Evolutionary conservation across 1,140 invertebrate species (phyloP), one percentile per base, ranked within the genome.

Genomic region (Samia ricini): DNA sequence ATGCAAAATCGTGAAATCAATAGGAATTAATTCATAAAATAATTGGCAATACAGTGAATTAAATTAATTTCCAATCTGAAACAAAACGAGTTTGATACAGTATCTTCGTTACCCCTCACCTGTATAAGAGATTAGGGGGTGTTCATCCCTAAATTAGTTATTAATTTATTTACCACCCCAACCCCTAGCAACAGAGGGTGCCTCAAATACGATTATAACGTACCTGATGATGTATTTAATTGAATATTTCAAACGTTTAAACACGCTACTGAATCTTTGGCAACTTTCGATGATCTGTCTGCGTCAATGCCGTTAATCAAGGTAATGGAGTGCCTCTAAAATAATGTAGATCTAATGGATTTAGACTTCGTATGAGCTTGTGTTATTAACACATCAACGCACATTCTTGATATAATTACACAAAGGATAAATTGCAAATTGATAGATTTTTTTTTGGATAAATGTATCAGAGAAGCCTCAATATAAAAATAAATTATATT

Each of bases 101-200:
- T 42, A 42, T 42, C 33, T 10, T 1, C 33, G 33, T 42, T 42
- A 42, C 33, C 33, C 26, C 10, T 15, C 33, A 42, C 33, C 33
- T 42, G 33, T 42, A 42, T 15, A 42, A 42, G 26, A 29, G 33
- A 42, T 42, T 42, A 66, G 75, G 77, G 78, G 71, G 69, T 68
- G 71, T 69, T 74, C 73, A 75, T 79, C 76, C 80, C 69, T 74
- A 59, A 83, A 84, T 86, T 81, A 79, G 78, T 80, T 82, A 83
- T 81, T 86, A 81, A 86, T 80, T 83, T 80, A 73, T 69, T 65
- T 74, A 67, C 63, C 63, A 64, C 71, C 77, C 71, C 76, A 60
- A 58, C 63, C 61, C 60, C 61, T 56, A 54, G 57, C 20, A 52
- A 36, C 61, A 56, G 61, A 48, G 61, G 36, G 58, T 42, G 61